These are phyloP conservation scores for Eudasyphora cyanicolor DNA, from an alignment of 2,888 invertebrate species.

Conservation along the genomic window DNA sequence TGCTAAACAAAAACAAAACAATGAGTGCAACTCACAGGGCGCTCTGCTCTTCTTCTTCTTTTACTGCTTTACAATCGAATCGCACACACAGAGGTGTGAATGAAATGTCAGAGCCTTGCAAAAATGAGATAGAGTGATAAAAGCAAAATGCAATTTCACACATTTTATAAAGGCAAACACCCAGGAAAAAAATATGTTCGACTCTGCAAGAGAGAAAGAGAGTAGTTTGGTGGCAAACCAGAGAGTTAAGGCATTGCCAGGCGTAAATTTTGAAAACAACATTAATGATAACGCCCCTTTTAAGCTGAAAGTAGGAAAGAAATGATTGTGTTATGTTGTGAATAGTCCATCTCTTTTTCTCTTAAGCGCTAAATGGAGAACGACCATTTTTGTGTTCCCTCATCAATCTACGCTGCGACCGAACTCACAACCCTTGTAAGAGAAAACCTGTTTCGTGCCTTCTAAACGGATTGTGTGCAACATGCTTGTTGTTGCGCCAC, in stretches of 20 bases:
- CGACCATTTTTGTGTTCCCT: slow-evolving; percentile 60
- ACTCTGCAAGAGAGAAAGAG: background rate
- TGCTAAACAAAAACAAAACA: background rate
- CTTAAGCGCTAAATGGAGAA: background rate
- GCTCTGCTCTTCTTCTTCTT: slow-evolving; percentile 1
- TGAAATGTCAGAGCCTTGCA: slow-evolving; percentile 44
- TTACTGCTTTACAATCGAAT: no score
- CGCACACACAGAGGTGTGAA: slow-evolving; percentile 56
- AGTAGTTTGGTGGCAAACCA: background rate
- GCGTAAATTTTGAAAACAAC: background rate
- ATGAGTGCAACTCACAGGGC: background rate
- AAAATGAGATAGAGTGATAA: slow-evolving; percentile 25
- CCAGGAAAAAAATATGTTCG: no score
- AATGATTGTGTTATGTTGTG: background rate
- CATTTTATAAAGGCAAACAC: background rate
- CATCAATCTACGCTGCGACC: slow-evolving; percentile 11
- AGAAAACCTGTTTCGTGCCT: background rate
- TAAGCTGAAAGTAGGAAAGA: background rate
- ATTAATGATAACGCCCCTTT: slow-evolving; percentile 44
- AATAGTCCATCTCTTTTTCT: background rate
- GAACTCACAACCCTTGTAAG: slow-evolving; percentile 48
- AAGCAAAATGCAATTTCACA: slow-evolving; percentile 34
- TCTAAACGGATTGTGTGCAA: no score
- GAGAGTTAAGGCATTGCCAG: slow-evolving; percentile 58
- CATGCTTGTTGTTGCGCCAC: background rate